Conservation (phyloP, 2,888 invertebrate genomes). For the Caenorhabditis auriculariae region DNA sequence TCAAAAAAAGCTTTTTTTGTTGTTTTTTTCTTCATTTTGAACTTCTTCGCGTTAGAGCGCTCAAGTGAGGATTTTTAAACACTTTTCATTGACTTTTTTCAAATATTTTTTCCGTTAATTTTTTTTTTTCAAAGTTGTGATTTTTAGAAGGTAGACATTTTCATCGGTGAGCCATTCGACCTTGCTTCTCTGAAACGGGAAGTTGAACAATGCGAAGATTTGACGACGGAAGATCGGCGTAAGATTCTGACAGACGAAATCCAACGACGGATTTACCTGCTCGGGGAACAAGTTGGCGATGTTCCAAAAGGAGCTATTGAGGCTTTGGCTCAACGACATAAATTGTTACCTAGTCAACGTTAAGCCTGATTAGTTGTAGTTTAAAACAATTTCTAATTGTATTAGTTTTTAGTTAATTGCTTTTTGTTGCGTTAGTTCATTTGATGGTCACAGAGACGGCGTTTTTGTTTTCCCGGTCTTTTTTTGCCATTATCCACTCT, state of each 20-base stretch:
- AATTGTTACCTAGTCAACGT: not conserved
- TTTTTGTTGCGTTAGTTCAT: no score
- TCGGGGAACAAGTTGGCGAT: constrained; percentile 42
- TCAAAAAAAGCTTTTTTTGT: not conserved
- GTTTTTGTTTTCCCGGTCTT: no score
- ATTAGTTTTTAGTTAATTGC: no score
- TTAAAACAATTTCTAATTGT: not conserved
- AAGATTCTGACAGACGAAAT: constrained; percentile 54
- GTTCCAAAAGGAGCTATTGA: constrained; percentile 24
- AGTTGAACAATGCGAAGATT: constrained; percentile 1
- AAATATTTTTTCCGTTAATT: no score
- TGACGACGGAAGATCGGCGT: constrained; percentile 38
- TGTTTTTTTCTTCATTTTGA: not conserved
- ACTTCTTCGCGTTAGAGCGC: no score
- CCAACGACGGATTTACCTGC: constrained; percentile 43
- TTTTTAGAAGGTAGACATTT: constrained; percentile 46
- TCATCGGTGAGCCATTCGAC: constrained; percentile 51
- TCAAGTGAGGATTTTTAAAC: no score
- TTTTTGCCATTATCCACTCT: no score
- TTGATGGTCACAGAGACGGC: no score
- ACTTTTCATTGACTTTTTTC: no score
- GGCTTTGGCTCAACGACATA: not conserved
- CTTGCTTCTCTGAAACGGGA: constrained; percentile 24
- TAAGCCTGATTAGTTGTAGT: not conserved
- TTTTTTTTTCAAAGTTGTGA: not conserved